phyloP scores from a whole-genome alignment of 64 coral and sea anemone species.

The Dendronephthya gigantea region DNA sequence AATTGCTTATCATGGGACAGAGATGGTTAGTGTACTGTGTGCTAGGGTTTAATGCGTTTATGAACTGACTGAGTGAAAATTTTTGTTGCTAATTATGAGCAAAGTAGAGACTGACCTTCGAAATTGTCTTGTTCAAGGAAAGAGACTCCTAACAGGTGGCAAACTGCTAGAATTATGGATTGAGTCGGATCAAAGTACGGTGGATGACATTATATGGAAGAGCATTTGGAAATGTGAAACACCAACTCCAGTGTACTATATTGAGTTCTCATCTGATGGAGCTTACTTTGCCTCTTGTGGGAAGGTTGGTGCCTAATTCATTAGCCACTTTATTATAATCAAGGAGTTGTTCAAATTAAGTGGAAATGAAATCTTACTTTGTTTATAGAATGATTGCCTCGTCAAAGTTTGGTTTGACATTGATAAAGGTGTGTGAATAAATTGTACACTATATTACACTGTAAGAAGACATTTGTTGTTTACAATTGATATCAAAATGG shows the following conservation, averaged over 20 bases:
- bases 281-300: constrained; percentile 87
- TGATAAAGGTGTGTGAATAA: constrained; percentile 42
- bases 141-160: constrained; percentile 71
- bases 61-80: no score
- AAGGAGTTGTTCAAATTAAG: neutral
- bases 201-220: constrained; percentile 48
- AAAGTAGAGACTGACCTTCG: no score
- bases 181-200: constrained; percentile 31
- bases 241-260: constrained; percentile 49
- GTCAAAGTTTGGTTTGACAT: constrained; percentile 94
- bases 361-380: neutral
- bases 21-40: constrained; percentile 49
- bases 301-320: constrained; percentile 39
- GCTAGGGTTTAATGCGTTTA: no score
- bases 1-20: constrained; percentile 94
- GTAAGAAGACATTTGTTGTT: no score
- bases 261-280: constrained; percentile 85
- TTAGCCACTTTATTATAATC: neutral
- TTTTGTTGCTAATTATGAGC: no score
- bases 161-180: constrained; percentile 85
- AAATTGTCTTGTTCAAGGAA: constrained; percentile 38
- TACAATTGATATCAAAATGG: no score
- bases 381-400: constrained; percentile 59
- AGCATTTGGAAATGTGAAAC: constrained; percentile 84
- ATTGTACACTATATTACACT: neutral